Percentiles rank a stretch among this genome's conserved stretches.
These are phyloP conservation scores for Zapornia atra DNA, from an alignment of 2,113 vertebrate genomes.

Conservation along the genomic window DNA sequence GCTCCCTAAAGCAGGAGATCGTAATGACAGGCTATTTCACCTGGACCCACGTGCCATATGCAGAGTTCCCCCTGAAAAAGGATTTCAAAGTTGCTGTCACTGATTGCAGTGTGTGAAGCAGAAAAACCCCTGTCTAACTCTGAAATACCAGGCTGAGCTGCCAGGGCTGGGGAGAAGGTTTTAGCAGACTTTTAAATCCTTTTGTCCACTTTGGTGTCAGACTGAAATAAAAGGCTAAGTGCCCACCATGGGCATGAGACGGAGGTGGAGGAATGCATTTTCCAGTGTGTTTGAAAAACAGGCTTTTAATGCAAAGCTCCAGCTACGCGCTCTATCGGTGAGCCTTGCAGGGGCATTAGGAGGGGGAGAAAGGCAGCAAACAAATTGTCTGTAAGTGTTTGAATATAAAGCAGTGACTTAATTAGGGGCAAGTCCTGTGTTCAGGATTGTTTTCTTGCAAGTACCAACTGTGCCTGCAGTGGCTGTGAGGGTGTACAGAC, in stretches of 20 bases:
- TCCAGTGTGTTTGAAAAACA: background rate
- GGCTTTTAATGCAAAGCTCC: background rate
- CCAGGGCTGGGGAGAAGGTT: background rate
- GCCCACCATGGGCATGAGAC: background rate
- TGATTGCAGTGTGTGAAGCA: background rate
- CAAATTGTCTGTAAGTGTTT: background rate
- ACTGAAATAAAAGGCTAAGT: background rate
- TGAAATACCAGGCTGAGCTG: background rate
- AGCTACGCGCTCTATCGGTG: background rate
- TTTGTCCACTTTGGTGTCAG: background rate
- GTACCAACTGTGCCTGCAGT: background rate
- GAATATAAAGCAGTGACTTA: background rate
- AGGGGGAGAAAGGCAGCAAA: background rate
- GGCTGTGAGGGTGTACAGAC: accelerated
- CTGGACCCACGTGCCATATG: background rate
- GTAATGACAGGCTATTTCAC: background rate
- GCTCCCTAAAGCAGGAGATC: background rate
- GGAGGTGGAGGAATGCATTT: background rate
- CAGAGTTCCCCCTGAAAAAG: background rate
- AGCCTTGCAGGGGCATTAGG: background rate
- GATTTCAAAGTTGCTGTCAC: background rate
- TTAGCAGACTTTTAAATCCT: background rate
- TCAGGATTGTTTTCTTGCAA: background rate
- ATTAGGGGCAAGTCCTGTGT: background rate
- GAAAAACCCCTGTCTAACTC: background rate